phyloP scores from a whole-genome alignment of 2,888 invertebrate species.

The Taenaris catops region DNA sequence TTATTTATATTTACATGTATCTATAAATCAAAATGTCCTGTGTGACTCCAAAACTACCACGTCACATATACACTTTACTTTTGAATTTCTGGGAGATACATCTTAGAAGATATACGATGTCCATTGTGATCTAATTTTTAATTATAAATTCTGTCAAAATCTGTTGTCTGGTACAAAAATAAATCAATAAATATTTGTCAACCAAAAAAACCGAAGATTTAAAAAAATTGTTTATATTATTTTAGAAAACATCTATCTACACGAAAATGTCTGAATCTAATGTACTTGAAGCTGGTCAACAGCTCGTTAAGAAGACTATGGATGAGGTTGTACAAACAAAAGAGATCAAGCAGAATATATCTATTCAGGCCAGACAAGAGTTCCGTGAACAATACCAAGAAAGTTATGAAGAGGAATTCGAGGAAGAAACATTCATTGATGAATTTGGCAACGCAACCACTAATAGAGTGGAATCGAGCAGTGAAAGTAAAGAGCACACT shows the following conservation, averaged over 20 bases:
- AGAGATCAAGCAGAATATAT: constrained; percentile 59
- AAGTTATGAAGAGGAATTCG: constrained; percentile 72
- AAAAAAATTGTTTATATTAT: not conserved
- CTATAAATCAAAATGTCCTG: no score
- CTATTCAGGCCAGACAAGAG: constrained; percentile 71
- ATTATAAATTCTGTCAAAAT: no score
- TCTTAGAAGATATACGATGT: no score
- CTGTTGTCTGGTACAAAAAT: no score
- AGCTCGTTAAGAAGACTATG: constrained; percentile 71
- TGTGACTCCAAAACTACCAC: no score
- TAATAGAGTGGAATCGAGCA: constrained; percentile 66
- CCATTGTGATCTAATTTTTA: no score
- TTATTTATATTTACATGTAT: no score
- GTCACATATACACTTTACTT: no score
- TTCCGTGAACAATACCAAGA: constrained; percentile 68
- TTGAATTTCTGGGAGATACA: no score
- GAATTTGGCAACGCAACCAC: constrained; percentile 66
- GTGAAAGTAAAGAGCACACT: constrained; percentile 70
- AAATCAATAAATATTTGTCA: no score
- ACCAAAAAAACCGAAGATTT: no score
- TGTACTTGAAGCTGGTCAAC: constrained; percentile 64
- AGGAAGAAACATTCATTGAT: constrained; percentile 71
- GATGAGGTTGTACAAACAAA: constrained; percentile 61
- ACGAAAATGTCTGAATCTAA: constrained; percentile 57
- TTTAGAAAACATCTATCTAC: constrained; percentile 15